phyloP scores from a whole-genome alignment of 92 coral and sea anemone species.

The Bergia puertoricense region DNA sequence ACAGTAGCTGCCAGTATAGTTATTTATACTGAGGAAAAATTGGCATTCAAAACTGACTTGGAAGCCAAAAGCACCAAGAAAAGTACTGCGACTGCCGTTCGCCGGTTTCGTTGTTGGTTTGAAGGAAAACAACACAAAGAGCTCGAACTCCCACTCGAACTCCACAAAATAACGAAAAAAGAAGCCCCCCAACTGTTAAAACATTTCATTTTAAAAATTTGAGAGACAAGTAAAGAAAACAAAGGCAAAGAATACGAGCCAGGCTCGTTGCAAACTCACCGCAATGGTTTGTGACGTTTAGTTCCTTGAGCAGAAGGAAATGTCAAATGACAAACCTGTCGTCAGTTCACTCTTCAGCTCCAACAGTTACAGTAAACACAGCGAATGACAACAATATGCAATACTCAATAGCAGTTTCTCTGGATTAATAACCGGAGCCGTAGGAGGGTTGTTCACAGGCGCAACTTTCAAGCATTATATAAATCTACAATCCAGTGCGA shows the following conservation, averaged over 20 bases:
- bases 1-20: too few species aligned
- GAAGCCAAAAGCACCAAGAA: constrained; percentile 59
- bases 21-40: constrained; percentile 29
- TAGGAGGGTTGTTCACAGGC: too few species aligned
- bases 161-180: not conserved
- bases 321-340: too few species aligned
- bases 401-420: too few species aligned
- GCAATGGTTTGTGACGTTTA: constrained; percentile 17
- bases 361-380: too few species aligned
- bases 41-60: constrained; percentile 35
- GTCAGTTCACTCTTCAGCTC: too few species aligned
- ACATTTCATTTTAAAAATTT: constrained; percentile 61
- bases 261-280: constrained; percentile 32
- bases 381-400: too few species aligned
- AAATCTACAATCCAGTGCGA: constrained; percentile 44
- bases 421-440: too few species aligned
- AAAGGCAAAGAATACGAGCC: constrained; percentile 65
- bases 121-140: constrained; percentile 37
- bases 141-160: too few species aligned
- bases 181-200: constrained; percentile 59
- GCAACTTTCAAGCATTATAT: too few species aligned
- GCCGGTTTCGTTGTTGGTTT: constrained; percentile 50
- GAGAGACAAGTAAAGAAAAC: constrained; percentile 57
- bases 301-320: not conserved
- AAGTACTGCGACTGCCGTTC: constrained; percentile 55